A percentile compares a stretch with the other conserved stretches of the same genome.
These are phyloP conservation scores for Priocnemis perturbator DNA, from an alignment of 2,888 invertebrate genomes.

Conservation along the genomic window DNA sequence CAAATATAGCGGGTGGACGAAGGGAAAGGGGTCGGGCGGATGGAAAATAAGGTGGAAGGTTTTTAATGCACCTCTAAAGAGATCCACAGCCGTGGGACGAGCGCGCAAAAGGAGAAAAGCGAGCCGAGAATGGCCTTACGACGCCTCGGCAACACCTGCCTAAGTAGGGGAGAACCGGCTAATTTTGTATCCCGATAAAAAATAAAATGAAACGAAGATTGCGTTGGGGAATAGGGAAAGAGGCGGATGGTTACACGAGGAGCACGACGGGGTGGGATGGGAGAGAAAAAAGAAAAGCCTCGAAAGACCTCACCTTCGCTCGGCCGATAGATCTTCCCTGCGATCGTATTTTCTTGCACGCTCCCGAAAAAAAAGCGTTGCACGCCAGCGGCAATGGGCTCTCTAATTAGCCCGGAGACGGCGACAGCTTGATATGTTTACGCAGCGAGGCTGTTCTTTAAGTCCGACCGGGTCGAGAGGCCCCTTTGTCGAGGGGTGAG, in stretches of 20 bases:
- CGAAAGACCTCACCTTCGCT: too few species aligned
- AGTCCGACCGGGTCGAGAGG: constrained; percentile 51
- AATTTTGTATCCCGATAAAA: constrained; percentile 31
- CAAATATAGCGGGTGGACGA: not conserved
- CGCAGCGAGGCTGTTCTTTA: constrained; percentile 57
- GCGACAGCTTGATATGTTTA: constrained; percentile 63
- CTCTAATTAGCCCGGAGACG: constrained; percentile 61
- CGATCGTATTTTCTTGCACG: too few species aligned
- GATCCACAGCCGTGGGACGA: constrained; percentile 3
- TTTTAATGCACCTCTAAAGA: constrained; percentile 41
- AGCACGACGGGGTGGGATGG: constrained; percentile 4
- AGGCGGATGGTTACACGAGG: too few species aligned
- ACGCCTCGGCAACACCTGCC: constrained; percentile 34
- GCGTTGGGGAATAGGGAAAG: constrained; percentile 6
- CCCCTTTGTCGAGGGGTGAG: constrained; percentile 52
- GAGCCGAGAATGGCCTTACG: constrained; percentile 39
- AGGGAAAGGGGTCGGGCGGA: constrained; percentile 2
- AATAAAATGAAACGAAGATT: constrained; percentile 12
- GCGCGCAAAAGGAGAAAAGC: constrained; percentile 34
- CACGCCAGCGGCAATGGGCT: too few species aligned
- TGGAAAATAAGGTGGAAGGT: constrained; percentile 24
- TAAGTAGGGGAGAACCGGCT: constrained; percentile 30
- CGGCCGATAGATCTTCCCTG: not conserved
- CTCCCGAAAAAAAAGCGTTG: too few species aligned
- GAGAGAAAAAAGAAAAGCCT: too few species aligned